Base-by-base conservation (phyloP, 2,113 vertebrate species). In the Pseudorasbora parva region DNA sequence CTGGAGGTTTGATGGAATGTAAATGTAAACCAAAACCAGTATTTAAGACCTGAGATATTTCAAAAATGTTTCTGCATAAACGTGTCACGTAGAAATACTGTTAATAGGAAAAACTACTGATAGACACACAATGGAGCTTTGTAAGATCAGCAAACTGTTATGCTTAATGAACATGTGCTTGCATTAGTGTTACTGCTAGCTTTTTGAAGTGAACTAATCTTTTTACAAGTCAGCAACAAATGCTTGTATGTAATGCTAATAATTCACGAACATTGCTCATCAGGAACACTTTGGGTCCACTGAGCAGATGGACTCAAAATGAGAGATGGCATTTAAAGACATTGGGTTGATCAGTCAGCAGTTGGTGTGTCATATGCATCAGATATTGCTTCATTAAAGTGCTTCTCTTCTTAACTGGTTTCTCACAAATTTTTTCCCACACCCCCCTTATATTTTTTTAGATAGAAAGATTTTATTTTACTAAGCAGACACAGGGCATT, bases 241-340 rank as follows among this genome's bases (percentile, higher is more conserved):
- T n/a, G 74, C 49, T 86, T 78, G 56, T 69, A 81, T 73, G 57
- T 69, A 81, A 77, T 45, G 19, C 25, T 56, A 56, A 49, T 57
- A 45, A 41, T 68, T 75, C 59, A 11, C 43, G 33, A 51, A 72
- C 76, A 62, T 72, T 81, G 80, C 51, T 37, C 23, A 11, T 21
- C 54, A 59, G 73, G 59, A 66, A 64, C 19, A 72, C 81, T 21
- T 56, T 19, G 5, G 23, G 45, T 49, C 12, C 21, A 11, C 43
- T 25, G 56, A 80, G 25, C 41, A 60, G 69, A 37, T 14, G 47
- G 56, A 12, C 43, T 56, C 71, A 71, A 47, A 49, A 56, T 77
- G 80, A 85, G 75, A 86, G 85, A 71, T 83, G 85, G 59, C 25
- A 73, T 83, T 69, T 72, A 27, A 23, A 76, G 9, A 60, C 85